phyloP scores from a whole-genome alignment of 2,888 invertebrate genomes.

The Dilophus febrilis region DNA sequence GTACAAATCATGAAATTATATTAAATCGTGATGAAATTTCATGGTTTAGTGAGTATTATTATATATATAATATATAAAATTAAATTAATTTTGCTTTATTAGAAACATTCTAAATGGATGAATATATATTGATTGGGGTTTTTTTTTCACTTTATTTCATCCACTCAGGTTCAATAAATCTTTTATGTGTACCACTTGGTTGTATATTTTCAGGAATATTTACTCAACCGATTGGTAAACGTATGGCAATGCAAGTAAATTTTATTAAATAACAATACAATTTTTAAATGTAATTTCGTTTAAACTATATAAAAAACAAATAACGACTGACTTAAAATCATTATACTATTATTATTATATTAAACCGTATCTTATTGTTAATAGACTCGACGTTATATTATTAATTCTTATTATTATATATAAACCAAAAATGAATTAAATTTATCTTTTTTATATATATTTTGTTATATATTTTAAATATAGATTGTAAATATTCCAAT shows the following conservation, averaged over 20 bases:
- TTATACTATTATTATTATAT: too few relatives aligned
- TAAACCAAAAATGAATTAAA: too few relatives aligned
- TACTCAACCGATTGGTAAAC: constrained; percentile 53
- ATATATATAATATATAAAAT: neutral
- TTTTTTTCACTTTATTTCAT: constrained; percentile 8
- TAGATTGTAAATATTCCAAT: constrained; percentile 53
- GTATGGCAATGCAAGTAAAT: constrained; percentile 49
- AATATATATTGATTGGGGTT: constrained; percentile 2
- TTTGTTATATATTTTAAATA: constrained; percentile 3
- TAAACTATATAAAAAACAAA: neutral
- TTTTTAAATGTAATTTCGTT: too few relatives aligned
- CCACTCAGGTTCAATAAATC: constrained; percentile 58
- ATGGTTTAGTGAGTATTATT: constrained; percentile 45
- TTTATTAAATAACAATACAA: too few relatives aligned
- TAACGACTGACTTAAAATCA: neutral
- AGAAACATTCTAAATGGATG: too few relatives aligned
- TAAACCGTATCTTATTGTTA: too few relatives aligned
- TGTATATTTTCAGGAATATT: constrained; percentile 56
- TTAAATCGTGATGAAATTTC: constrained; percentile 47
- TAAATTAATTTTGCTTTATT: too few relatives aligned
- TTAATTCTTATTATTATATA: too few relatives aligned
- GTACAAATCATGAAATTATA: constrained; percentile 27
- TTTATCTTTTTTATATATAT: neutral
- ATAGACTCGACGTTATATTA: too few relatives aligned
- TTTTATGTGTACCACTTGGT: constrained; percentile 64